A percentile compares a stretch with the other conserved stretches of the same genome.
Evolutionary conservation across 2,888 invertebrate genomes (phyloP).

Genomic region (Lumbricus terrestris): DNA sequence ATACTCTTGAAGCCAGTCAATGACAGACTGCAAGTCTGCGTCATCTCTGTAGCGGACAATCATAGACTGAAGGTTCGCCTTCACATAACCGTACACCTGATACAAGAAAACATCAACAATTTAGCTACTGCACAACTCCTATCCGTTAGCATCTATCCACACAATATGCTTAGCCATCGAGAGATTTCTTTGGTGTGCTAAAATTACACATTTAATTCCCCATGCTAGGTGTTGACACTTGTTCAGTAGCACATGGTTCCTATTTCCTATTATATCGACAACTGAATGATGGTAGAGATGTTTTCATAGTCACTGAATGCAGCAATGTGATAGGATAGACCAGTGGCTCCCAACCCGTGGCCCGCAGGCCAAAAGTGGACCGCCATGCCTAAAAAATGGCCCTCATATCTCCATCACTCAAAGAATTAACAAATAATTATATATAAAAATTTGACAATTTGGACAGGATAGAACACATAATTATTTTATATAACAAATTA

Average conservation of each 20-base stretch:
- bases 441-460: too few species aligned
- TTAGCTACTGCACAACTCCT: not conserved
- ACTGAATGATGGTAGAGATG: not conserved
- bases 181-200: not conserved
- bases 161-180: not conserved
- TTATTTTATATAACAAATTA: too few species aligned
- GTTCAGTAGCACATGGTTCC: not conserved
- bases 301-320: not conserved
- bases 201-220: not conserved
- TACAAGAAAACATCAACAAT: not conserved
- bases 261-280: not conserved
- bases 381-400: too few species aligned
- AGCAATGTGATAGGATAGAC: not conserved
- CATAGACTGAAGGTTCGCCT: not conserved
- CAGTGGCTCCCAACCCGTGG: too few species aligned
- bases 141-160: not conserved
- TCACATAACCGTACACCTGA: not conserved
- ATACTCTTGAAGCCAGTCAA: not conserved
- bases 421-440: too few species aligned
- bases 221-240: not conserved
- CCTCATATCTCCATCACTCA: too few species aligned
- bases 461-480: too few species aligned
- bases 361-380: too few species aligned
- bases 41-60: not conserved
- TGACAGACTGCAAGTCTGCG: not conserved